Evolutionary conservation across 30 jellyfish, hydroid and myxozoan species (phyloP).

Genomic region (Aurelia aurita): DNA sequence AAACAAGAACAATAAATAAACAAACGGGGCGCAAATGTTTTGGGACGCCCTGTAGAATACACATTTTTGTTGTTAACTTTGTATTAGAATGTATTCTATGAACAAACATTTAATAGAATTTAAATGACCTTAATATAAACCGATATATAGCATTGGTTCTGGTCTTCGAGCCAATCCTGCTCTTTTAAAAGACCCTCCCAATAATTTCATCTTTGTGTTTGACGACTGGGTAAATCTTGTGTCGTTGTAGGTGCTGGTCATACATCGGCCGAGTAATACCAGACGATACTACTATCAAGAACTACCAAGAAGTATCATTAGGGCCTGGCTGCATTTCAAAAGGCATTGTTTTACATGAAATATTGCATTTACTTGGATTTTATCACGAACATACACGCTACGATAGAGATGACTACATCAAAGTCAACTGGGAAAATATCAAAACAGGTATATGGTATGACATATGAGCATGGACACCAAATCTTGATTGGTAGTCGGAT

Average conservation of each 20-base stretch:
- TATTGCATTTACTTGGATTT: constrained; percentile 63
- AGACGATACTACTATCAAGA: constrained; percentile 2
- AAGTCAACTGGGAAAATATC: constrained; percentile 55
- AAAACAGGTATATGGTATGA: constrained; percentile 33
- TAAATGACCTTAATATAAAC: too few relatives aligned
- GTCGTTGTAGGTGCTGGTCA: constrained; percentile 43
- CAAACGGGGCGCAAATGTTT: too few relatives aligned
- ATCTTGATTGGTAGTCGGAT: too few relatives aligned
- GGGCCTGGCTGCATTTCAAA: constrained; percentile 35
- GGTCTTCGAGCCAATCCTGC: too few relatives aligned
- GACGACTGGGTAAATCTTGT: too few relatives aligned
- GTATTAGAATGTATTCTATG: too few relatives aligned
- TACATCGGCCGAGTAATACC: constrained; percentile 24
- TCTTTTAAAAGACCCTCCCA: too few relatives aligned
- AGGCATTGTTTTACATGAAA: constrained; percentile 45
- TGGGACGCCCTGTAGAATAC: too few relatives aligned
- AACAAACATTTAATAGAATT: too few relatives aligned
- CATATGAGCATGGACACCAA: neutral
- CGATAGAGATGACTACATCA: constrained; percentile 51
- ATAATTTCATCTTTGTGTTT: neutral
- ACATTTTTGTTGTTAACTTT: too few relatives aligned
- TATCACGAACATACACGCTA: constrained; percentile 58
- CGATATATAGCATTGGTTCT: too few relatives aligned
- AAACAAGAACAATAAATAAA: too few relatives aligned
- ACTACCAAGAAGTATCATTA: constrained; percentile 32